A percentile compares a stretch with the other conserved stretches of the same genome.
Evolutionary conservation across 2,113 vertebrate species (phyloP).

Genomic region (Setophaga petechia): DNA sequence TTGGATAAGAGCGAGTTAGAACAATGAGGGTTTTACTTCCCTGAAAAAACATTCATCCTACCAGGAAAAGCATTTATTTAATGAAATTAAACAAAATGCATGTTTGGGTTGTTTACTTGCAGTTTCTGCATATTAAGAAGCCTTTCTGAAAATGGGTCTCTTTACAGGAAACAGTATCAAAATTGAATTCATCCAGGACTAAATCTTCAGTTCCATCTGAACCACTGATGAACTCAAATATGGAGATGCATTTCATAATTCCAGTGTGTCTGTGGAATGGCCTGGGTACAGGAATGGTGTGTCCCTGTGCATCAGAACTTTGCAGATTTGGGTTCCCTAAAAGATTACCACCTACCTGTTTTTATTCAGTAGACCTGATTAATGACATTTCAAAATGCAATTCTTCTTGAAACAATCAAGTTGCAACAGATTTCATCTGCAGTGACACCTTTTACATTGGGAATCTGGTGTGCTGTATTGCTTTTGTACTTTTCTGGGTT

Average conservation of each 20-base stretch:
- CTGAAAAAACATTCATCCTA: not conserved
- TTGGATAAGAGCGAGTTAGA: not conserved
- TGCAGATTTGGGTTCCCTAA: not conserved
- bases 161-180: not conserved
- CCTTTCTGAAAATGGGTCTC: not conserved
- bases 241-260: not conserved
- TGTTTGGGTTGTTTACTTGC: not conserved
- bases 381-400: not conserved
- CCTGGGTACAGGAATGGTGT: not conserved
- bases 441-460: not conserved
- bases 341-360: not conserved
- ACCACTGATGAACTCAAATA: not conserved
- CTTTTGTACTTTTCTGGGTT: not conserved
- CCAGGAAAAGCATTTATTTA: not conserved
- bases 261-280: not conserved
- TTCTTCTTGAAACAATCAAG: not conserved
- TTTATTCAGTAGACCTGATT: not conserved
- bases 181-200: not conserved
- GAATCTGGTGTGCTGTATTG: not conserved
- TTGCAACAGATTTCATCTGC: not conserved
- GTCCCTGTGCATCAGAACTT: not conserved
- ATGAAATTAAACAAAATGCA: not conserved
- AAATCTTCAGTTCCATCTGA: not conserved
- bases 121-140: not conserved
- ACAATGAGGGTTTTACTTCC: not conserved